These are phyloP conservation scores for Microtus pennsylvanicus DNA, from an alignment of 2,113 vertebrate species.

Conservation along the genomic window DNA sequence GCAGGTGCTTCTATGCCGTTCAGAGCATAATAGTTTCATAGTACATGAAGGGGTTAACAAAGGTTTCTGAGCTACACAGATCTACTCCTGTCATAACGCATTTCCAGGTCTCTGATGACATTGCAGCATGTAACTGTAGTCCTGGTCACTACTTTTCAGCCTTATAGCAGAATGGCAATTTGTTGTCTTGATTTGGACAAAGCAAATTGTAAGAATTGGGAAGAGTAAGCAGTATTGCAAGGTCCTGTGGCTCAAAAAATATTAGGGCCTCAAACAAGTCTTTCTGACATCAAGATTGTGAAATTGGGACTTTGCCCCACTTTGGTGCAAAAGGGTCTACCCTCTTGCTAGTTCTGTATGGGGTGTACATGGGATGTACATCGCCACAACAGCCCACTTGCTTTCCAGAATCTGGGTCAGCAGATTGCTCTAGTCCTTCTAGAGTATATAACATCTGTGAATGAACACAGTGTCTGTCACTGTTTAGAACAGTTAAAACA, in stretches of 20 bases:
- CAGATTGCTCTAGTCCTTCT: not conserved
- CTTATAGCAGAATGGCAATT: not conserved
- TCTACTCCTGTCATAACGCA: not conserved
- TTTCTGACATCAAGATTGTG: not conserved
- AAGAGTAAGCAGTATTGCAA: not conserved
- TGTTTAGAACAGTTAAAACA: not conserved
- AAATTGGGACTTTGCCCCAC: not conserved
- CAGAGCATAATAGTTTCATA: not conserved
- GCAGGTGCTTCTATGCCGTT: not conserved
- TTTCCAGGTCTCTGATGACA: not conserved
- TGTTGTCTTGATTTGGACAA: slow-evolving; percentile 33
- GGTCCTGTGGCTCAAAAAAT: not conserved
- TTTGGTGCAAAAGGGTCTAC: not conserved
- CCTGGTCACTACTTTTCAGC: not conserved
- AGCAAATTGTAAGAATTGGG: not conserved
- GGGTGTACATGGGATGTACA: not conserved
- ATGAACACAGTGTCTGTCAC: not conserved
- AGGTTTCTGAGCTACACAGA: not conserved
- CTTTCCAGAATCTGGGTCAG: not conserved
- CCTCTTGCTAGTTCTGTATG: not conserved
- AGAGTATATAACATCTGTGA: not conserved
- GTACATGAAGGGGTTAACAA: not conserved
- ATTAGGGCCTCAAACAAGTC: not conserved
- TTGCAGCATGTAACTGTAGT: not conserved
- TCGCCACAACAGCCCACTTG: not conserved